Evolutionary conservation across 2,888 invertebrate genomes (phyloP), one percentile per base, ranked within the genome.

Genomic region (Ommatoiulus sabulosus): DNA sequence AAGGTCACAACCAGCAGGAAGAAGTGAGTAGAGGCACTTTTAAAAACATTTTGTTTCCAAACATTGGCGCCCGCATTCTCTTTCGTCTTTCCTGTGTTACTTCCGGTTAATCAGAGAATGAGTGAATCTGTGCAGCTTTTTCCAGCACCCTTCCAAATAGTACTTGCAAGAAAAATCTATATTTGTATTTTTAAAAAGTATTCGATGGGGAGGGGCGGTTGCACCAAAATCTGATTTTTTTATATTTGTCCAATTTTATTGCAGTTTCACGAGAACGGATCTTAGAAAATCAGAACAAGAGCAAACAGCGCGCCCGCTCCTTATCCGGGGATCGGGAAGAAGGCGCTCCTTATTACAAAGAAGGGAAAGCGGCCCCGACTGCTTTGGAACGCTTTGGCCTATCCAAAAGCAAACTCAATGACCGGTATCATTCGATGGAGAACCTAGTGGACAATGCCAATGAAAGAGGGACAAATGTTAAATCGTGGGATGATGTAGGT

Each of bases 341-440:
- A 20, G 12, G 44, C 12, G 72, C 90, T 89, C n/a, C 46, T 5
- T 57, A 80, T 48, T 17, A 46, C 3, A 48, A 84, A 86, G 63
- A 89, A 43, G 44, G 24, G 24, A 15, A 84, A 72, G 12, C 48
- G 35, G 52, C 43, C 3, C 84, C 89, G 0, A 84, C 48, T 12
- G 48, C 87, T 1, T 87, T 90, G 52, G 90, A 89, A 0, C 96
- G 95, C 90, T 92, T 97, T 90, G 97, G 97, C 1, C 93, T 98
- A 72, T 97, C 97, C 0, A 96, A 96, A 91, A 97, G 97, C 12
- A 95, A 96, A 88, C 93, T 98, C 7, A 98, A 98, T 92, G 97
- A 97, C 90, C 94, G 98, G 24, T 98, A 98, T 91, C 97, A 97
- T 92, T 97, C 97, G 6, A 95, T 96, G 48, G 97, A 97, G 92